Evolutionary conservation across 2,888 invertebrate species (phyloP), one percentile per base, ranked within the genome.

Genomic region (Maniola hyperantus): DNA sequence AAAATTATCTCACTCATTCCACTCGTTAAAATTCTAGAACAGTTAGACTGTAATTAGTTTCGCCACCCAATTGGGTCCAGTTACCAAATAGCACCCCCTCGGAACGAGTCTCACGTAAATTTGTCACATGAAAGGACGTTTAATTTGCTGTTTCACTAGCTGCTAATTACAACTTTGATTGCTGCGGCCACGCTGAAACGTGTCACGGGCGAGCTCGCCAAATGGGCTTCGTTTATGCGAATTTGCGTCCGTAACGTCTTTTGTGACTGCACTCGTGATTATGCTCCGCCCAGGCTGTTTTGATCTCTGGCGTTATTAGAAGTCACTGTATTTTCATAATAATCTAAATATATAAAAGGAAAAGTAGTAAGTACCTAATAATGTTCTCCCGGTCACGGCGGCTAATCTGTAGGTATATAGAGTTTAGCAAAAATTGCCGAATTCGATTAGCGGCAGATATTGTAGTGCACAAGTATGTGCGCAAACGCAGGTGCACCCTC

Each of bases 111-210:
- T 46, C 67, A 70, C 82, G 83, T 81, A 79, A 82, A 83, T 83
- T 82, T 83, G 83, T 86, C 85, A 87, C 83, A 80, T 81, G 83
- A 84, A 84, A 82, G 84, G 85, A 83, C 85, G 85, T 87, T 89
- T 85, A 88, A 91, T 90, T 90, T 88, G 85, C 88, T 87, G 87
- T 89, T 88, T 86, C 87, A 88, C 83, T 89, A 88, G 87, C 81
- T 88, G 87, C 86, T 91, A 90, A 90, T 91, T 89, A 88, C 88
- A 85, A 85, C 84, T 88, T 87, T 89, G 90, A 89, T 89, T 89
- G 87, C 83, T 79, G 83, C 72, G 84, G 83, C 83, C 74, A 76
- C 79, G 77, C 62, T 74, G 77, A 80, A 83, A 80, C 80, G 80
- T 81, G 79, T 79, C 80, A 82, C 76, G 75, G 75, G 70, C 75